Evolutionary conservation across 2,888 invertebrate species (phyloP).

Genomic region (Globia sparganii): DNA sequence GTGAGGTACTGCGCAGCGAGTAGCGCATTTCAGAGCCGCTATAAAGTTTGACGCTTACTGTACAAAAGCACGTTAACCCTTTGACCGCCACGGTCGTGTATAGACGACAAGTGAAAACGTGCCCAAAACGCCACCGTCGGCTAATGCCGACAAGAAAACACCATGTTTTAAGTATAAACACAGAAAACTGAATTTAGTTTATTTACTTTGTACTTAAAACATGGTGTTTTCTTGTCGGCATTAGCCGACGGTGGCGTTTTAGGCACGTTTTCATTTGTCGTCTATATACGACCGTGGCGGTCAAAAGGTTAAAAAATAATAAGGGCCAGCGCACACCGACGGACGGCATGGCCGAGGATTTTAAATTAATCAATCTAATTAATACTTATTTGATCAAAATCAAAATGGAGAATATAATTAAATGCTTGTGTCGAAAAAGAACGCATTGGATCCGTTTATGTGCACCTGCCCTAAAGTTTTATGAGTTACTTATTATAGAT

Average conservation of each 20-base stretch:
- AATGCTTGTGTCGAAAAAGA: conserved; percentile 7
- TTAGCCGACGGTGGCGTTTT: too few relatives aligned
- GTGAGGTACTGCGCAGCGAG: not conserved
- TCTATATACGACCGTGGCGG: too few relatives aligned
- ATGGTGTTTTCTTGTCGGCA: too few relatives aligned
- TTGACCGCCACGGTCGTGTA: too few relatives aligned
- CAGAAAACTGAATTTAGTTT: too few relatives aligned
- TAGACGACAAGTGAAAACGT: too few relatives aligned
- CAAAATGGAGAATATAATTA: not conserved
- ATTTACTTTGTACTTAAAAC: too few relatives aligned
- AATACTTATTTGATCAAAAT: not conserved
- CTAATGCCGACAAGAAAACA: too few relatives aligned
- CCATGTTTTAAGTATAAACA: too few relatives aligned
- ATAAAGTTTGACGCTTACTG: not conserved
- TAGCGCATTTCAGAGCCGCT: not conserved
- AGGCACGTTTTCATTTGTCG: too few relatives aligned
- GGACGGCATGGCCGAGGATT: not conserved
- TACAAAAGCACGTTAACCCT: not conserved
- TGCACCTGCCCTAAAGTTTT: not conserved
- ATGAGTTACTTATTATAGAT: not conserved
- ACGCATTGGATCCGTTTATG: not conserved
- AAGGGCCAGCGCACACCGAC: not conserved
- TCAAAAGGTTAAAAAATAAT: not conserved
- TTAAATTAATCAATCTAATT: not conserved
- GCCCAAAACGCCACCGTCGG: too few relatives aligned